Conservation (phyloP, 2,797 vertebrate species). For the Carcharodon carcharias region DNA sequence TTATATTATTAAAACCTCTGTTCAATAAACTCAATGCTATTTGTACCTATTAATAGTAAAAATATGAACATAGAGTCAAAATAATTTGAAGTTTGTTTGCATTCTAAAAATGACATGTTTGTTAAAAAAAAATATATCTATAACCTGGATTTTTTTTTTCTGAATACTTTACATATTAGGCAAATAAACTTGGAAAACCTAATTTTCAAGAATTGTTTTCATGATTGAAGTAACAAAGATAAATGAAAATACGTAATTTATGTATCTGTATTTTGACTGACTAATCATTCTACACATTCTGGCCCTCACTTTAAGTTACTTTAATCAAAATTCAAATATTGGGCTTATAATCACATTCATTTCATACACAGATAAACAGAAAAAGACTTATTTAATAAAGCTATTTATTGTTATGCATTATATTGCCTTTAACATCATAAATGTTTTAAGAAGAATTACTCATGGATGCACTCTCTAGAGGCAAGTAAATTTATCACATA, state of each 20-base stretch:
- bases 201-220: neutral
- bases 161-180: neutral
- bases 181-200: neutral
- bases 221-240: neutral
- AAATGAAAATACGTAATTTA: neutral
- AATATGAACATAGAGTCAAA: neutral
- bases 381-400: neutral
- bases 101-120: neutral
- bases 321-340: neutral
- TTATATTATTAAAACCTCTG: neutral
- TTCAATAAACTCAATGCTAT: neutral
- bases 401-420: neutral
- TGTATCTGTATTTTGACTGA: neutral
- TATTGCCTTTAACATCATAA: neutral
- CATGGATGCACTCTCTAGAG: neutral
- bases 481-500: neutral
- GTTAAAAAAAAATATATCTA: neutral
- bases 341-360: neutral
- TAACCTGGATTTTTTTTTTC: neutral
- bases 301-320: neutral
- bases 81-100: neutral
- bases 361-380: neutral
- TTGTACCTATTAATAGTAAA: neutral
- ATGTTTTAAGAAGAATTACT: neutral
- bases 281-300: neutral